A percentile compares a stretch with the other conserved stretches of the same genome.
These are phyloP conservation scores for Eubasilissa regina DNA, from an alignment of 1,140 invertebrate species.

Conservation along the genomic window DNA sequence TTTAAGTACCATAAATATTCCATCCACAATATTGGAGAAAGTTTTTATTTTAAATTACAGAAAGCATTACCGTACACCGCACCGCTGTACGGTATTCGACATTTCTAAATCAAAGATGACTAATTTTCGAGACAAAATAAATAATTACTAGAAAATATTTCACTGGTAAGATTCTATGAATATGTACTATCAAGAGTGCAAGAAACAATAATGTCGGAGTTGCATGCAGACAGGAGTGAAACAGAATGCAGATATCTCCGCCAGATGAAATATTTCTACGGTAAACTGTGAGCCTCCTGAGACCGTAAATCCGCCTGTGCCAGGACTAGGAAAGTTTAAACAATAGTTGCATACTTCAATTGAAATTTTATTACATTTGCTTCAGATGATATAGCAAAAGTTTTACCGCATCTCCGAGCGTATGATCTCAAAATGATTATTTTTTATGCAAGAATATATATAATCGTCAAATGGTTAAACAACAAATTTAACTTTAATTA, in stretches of 20 bases:
- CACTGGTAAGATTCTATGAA: too few species aligned
- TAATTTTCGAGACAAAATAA: too few species aligned
- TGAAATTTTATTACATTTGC: slow-evolving; percentile 30
- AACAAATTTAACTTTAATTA: too few species aligned
- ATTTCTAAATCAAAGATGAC: too few species aligned
- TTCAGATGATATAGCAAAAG: slow-evolving; percentile 8
- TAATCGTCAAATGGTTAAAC: too few species aligned
- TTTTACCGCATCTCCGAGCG: slow-evolving; percentile 6
- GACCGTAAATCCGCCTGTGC: slow-evolving; percentile 17
- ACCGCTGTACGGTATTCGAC: too few species aligned
- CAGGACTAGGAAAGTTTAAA: slow-evolving; percentile 9
- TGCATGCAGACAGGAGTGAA: too few species aligned
- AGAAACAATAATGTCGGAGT: too few species aligned
- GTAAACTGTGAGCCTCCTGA: slow-evolving; percentile 24
- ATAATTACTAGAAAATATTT: too few species aligned
- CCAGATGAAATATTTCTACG: not conserved
- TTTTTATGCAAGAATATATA: too few species aligned
- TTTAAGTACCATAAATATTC: slow-evolving; percentile 38
- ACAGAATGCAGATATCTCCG: too few species aligned
- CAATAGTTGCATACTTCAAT: slow-evolving; percentile 11
- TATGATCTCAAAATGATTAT: not conserved
- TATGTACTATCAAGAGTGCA: too few species aligned
- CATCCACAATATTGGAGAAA: slow-evolving; percentile 16
- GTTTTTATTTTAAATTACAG: not conserved
- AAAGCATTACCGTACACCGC: not conserved